Conservation (phyloP, 92 coral and sea anemone genomes). For the Scolanthus callimorphus region DNA sequence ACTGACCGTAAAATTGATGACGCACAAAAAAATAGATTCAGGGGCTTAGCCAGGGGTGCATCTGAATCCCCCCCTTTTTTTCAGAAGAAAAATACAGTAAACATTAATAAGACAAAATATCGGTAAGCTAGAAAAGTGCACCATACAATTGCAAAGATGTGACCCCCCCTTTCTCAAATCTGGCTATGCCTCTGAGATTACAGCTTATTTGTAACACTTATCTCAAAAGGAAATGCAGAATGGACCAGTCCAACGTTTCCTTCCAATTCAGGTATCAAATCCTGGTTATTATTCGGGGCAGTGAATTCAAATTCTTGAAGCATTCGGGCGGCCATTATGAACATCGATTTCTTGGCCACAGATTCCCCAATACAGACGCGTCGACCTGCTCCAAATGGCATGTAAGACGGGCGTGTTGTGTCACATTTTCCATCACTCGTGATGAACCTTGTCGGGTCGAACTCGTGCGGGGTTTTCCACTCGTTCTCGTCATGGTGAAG, state of each 20-base stretch:
- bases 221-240: background rate
- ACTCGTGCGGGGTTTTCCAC: slow-evolving; percentile 53
- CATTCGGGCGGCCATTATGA: slow-evolving; percentile 41
- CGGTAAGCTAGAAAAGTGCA: too few species aligned
- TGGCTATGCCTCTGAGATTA: too few species aligned
- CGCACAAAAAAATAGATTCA: too few species aligned
- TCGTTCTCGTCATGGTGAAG: slow-evolving; percentile 46
- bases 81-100: too few species aligned
- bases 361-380: slow-evolving; percentile 66
- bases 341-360: slow-evolving; percentile 45
- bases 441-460: slow-evolving; percentile 59
- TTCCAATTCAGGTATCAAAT: background rate
- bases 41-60: too few species aligned
- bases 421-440: slow-evolving; percentile 41
- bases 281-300: background rate
- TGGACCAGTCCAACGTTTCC: background rate
- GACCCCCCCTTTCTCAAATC: too few species aligned
- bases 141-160: too few species aligned
- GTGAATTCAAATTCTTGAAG: slow-evolving; percentile 44
- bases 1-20: too few species aligned
- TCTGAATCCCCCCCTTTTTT: too few species aligned
- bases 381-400: slow-evolving; percentile 65
- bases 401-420: slow-evolving; percentile 28
- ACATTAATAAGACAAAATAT: too few species aligned
- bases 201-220: background rate